These are phyloP conservation scores for Apis mellifera DNA, from an alignment of 1,140 invertebrate species.

Conservation along the genomic window DNA sequence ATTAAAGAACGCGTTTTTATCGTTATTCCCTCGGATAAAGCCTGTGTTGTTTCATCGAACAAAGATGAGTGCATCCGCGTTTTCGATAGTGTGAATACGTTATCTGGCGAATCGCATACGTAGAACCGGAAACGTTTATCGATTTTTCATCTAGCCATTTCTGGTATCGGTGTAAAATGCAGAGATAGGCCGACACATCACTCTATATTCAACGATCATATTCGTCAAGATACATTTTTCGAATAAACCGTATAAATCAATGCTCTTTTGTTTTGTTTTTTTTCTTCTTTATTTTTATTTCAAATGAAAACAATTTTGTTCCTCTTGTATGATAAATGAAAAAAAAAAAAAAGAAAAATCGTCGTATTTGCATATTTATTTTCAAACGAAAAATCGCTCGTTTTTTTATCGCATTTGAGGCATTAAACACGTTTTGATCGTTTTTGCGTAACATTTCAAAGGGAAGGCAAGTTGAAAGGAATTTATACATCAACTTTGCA, in stretches of 20 bases:
- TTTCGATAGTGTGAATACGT: slow-evolving; percentile 30
- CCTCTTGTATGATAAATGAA: neutral
- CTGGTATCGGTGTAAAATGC: slow-evolving; percentile 25
- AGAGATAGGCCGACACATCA: neutral
- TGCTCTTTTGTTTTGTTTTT: neutral
- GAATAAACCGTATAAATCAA: neutral
- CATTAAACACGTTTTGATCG: neutral
- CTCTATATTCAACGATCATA: neutral
- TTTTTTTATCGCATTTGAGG: neutral
- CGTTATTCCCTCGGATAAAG: neutral
- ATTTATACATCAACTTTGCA: neutral
- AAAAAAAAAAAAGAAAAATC: neutral
- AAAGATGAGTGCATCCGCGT: neutral
- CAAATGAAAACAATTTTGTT: neutral
- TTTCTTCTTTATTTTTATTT: neutral
- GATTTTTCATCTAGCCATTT: slow-evolving; percentile 31
- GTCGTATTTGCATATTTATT: neutral
- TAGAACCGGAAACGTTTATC: slow-evolving; percentile 34
- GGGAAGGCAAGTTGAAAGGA: neutral
- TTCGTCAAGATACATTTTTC: neutral
- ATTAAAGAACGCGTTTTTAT: neutral
- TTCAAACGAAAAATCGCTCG: neutral
- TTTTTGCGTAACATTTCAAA: neutral
- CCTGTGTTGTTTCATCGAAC: neutral
- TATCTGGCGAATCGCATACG: slow-evolving; percentile 12